These are phyloP conservation scores for Tapera naevia DNA, from an alignment of 2,797 vertebrate genomes.

Conservation along the genomic window DNA sequence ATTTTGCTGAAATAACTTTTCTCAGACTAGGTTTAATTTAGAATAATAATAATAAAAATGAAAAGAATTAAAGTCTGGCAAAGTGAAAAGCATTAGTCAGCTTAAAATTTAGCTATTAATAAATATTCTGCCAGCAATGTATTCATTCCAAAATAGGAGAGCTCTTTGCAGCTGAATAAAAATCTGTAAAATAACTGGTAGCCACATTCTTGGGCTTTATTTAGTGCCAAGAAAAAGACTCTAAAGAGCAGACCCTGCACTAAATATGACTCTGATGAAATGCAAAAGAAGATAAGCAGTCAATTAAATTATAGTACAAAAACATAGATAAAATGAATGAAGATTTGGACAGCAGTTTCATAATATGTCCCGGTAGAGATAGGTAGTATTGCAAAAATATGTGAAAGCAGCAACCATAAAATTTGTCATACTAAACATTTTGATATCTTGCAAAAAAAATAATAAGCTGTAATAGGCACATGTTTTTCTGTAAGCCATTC, in stretches of 20 bases:
- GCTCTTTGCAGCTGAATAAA: background rate
- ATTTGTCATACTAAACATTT: background rate
- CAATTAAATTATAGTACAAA: background rate
- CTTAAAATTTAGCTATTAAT: background rate
- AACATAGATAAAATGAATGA: background rate
- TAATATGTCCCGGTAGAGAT: background rate
- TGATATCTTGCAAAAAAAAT: background rate
- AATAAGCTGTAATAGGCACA: background rate
- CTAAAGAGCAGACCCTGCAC: background rate
- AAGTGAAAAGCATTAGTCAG: background rate
- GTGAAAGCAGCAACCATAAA: background rate
- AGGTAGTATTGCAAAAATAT: background rate
- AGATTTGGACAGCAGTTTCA: background rate
- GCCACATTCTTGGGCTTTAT: background rate
- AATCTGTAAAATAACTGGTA: background rate
- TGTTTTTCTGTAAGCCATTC: background rate
- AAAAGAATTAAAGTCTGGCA: background rate
- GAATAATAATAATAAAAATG: background rate
- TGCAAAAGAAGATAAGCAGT: background rate
- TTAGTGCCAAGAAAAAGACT: background rate
- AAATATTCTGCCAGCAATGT: background rate
- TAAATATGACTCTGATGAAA: background rate
- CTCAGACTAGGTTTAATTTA: background rate
- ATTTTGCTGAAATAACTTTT: slow-evolving; percentile 6
- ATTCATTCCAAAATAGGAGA: background rate